Evolutionary conservation across 2,797 vertebrate genomes (phyloP).

Genomic region (Notolepis coatsorum): DNA sequence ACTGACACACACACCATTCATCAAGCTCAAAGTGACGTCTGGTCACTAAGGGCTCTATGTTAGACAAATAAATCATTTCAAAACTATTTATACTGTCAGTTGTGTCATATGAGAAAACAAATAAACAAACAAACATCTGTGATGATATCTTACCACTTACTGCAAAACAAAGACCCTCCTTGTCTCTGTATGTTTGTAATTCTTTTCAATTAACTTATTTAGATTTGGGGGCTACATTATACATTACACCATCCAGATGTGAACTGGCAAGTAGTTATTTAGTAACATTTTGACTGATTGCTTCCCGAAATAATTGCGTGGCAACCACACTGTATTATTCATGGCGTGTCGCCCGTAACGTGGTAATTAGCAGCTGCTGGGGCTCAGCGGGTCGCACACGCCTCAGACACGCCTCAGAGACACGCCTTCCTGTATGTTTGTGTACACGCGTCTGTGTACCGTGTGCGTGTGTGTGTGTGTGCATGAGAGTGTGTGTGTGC

Average conservation of each 20-base stretch:
- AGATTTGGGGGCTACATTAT: slow-evolving; percentile 44
- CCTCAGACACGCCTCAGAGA: slow-evolving; percentile 68
- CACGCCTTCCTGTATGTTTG: not conserved
- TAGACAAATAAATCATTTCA: no score
- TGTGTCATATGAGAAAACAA: slow-evolving; percentile 11
- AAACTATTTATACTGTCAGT: no score
- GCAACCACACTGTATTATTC: slow-evolving; percentile 83
- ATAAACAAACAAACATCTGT: no score
- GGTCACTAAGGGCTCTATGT: no score
- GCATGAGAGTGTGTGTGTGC: not conserved
- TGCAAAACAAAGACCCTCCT: no score
- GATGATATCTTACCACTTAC: no score
- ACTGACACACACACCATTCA: no score
- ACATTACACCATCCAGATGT: slow-evolving; percentile 68
- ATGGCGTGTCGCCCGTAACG: slow-evolving; percentile 79
- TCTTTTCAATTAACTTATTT: slow-evolving; percentile 39
- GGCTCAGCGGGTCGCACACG: slow-evolving; percentile 65
- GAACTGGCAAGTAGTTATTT: slow-evolving; percentile 81
- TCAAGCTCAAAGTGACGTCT: no score
- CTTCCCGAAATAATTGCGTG: slow-evolving; percentile 80
- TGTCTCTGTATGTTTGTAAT: slow-evolving; percentile 18
- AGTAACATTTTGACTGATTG: slow-evolving; percentile 83
- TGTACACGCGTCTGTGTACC: not conserved
- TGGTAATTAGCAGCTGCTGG: slow-evolving; percentile 81
- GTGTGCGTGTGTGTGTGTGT: not conserved